Evolutionary conservation across 2,888 invertebrate genomes (phyloP), one percentile per base, ranked within the genome.

Genomic region (Hemistola chrysoprasaria): DNA sequence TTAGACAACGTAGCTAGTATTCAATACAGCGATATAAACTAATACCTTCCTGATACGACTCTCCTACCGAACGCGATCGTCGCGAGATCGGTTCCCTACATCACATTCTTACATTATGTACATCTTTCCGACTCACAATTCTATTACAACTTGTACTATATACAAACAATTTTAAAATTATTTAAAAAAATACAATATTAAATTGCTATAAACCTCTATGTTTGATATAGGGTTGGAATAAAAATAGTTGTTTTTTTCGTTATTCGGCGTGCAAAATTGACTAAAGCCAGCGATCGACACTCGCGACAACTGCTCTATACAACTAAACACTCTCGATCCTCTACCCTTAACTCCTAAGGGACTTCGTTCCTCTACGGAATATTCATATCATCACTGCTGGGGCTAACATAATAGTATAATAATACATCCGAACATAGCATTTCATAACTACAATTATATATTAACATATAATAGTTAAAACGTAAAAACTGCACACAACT

Each of bases 91-190:
- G 61, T 65, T 65, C 61, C 64, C 65, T 55, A 32, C 62, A 71
- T 75, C 72, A 72, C 79, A 78, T 73, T 71, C 71, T 74, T 70
- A 65, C 73, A 69, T 71, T 85, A 85, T 86, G 66, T 85, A 86
- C 86, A 87, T 67, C 70, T 70, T 71, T 71, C 76, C 75, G 65
- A 72, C 74, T 72, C 82, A 68, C 74, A 71, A 72, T 71, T 74
- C 78, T 83, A 78, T 76, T 81, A 82, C 79, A 75, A 83, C 85
- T 85, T 87, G 85, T 88, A 86, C 87, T 88, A 88, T 88, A 84
- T 88, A 88, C 87, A 88, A 86, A 85, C 83, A 85, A 82, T 82
- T 81, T 75, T 26, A 43, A 45, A 40, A 42, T 66, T 61, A 57
- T 56, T 78, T 75, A 78, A 84, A 85, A 85, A 86, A 83, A 86